Evolutionary conservation across 2,113 vertebrate genomes (phyloP).

Genomic region (Perccottus glenii): DNA sequence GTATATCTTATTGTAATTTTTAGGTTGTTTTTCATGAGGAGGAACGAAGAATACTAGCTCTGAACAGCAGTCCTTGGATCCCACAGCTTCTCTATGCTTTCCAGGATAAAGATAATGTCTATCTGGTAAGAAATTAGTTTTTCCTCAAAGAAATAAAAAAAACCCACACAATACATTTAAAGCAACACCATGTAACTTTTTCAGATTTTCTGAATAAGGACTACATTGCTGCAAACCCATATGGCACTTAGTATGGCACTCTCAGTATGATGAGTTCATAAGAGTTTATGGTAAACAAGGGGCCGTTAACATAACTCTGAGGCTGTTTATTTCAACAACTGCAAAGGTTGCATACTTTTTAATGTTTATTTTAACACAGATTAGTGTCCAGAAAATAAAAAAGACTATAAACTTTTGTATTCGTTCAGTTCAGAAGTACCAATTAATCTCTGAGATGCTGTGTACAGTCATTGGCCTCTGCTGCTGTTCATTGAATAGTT

Average conservation of each 20-base stretch:
- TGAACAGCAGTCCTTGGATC: slow-evolving; percentile 89
- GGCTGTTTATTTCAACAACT: too few species aligned
- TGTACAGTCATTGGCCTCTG: background rate
- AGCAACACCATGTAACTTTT: too few species aligned
- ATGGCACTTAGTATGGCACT: too few species aligned
- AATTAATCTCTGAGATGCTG: background rate
- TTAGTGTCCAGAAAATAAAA: too few species aligned
- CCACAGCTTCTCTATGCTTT: slow-evolving; percentile 91
- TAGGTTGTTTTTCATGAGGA: slow-evolving; percentile 93
- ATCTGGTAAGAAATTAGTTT: slow-evolving; percentile 84
- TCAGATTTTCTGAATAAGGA: too few species aligned
- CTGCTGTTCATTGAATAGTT: background rate
- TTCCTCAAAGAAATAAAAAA: background rate
- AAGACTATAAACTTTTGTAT: background rate
- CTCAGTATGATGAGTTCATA: too few species aligned
- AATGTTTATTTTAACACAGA: too few species aligned
- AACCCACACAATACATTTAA: too few species aligned
- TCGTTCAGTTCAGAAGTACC: background rate
- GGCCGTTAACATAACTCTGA: too few species aligned
- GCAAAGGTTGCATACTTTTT: too few species aligned
- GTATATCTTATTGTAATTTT: background rate
- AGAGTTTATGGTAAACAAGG: too few species aligned
- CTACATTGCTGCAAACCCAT: too few species aligned
- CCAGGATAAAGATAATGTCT: slow-evolving; percentile 91
- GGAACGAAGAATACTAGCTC: slow-evolving; percentile 87